A percentile compares a stretch with the other conserved stretches of the same genome.
phyloP scores from a whole-genome alignment of 2,113 vertebrate species.

The Meles meles region DNA sequence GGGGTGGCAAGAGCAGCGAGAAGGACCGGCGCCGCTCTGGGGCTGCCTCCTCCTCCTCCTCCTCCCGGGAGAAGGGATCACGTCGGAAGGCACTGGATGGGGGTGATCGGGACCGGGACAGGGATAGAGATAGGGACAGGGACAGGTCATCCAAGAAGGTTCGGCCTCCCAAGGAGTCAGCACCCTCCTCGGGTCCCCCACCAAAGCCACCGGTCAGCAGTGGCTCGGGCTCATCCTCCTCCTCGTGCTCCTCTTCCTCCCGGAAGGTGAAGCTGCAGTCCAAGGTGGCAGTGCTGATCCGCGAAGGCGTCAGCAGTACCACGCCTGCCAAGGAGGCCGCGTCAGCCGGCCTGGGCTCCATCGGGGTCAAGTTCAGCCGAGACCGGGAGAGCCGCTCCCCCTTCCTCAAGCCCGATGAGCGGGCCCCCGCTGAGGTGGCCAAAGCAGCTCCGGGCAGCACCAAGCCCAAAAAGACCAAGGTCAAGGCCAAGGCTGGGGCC shows the following conservation, averaged over 20 bases:
- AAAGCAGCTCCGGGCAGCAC: conserved; percentile 56
- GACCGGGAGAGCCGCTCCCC: conserved; percentile 94
- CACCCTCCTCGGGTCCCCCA: conserved; percentile 36
- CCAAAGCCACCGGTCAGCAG: conserved; percentile 57
- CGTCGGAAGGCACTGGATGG: conserved; percentile 74
- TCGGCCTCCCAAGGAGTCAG: conserved; percentile 69
- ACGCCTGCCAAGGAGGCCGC: conserved; percentile 82
- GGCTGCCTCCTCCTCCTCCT: background rate
- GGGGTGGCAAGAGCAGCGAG: conserved; percentile 54
- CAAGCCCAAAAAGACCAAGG: conserved; percentile 68
- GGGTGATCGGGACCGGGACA: conserved; percentile 73
- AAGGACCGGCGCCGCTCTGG: conserved; percentile 62
- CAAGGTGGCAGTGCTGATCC: conserved; percentile 93
- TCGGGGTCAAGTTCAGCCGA: conserved; percentile 92
- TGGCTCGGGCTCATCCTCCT: conserved; percentile 38
- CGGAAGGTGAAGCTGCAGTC: conserved; percentile 94
- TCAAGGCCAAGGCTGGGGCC: conserved; percentile 68
- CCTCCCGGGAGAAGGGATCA: conserved; percentile 78
- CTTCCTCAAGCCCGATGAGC: conserved; percentile 87
- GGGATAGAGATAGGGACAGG: conserved; percentile 77
- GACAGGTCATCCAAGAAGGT: conserved; percentile 75
- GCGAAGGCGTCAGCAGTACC: conserved; percentile 94
- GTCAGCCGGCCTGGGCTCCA: conserved; percentile 79
- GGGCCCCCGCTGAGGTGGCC: conserved; percentile 79
- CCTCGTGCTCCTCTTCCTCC: conserved; percentile 49